Evolutionary conservation across 2,888 invertebrate genomes (phyloP).

Genomic region (Synanthedon formicaeformis): DNA sequence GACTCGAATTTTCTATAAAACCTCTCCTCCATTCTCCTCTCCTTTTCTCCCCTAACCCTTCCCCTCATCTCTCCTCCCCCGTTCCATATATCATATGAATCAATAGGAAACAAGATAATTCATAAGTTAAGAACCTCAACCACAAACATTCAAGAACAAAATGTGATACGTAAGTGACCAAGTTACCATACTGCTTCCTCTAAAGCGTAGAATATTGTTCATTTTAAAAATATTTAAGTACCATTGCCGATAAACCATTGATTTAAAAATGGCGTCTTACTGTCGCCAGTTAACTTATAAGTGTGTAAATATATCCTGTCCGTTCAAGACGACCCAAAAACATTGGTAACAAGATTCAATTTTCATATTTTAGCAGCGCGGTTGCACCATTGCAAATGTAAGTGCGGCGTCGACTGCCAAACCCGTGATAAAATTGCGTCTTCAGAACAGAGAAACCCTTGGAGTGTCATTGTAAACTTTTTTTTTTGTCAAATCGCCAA

Average conservation of each 20-base stretch:
- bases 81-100: too few relatives aligned
- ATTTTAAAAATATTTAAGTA: not conserved
- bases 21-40: too few relatives aligned
- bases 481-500: too few relatives aligned
- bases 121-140: too few relatives aligned
- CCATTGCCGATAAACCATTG: not conserved
- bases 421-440: constrained; percentile 43
- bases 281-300: not conserved
- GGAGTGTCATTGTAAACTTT: constrained; percentile 9
- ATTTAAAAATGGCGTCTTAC: not conserved
- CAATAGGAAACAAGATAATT: too few relatives aligned
- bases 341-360: constrained; percentile 43
- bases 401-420: constrained; percentile 45
- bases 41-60: too few relatives aligned
- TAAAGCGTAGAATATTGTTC: too few relatives aligned
- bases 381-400: constrained; percentile 34
- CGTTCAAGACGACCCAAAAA: constrained; percentile 16
- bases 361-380: constrained; percentile 50
- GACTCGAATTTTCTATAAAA: too few relatives aligned
- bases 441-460: constrained; percentile 10
- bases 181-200: too few relatives aligned
- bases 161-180: too few relatives aligned
- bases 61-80: too few relatives aligned
- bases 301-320: constrained; percentile 3
- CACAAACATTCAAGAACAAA: too few relatives aligned